Base-by-base conservation (phyloP, 2,888 invertebrate genomes). In the Dryobota labecula region DNA sequence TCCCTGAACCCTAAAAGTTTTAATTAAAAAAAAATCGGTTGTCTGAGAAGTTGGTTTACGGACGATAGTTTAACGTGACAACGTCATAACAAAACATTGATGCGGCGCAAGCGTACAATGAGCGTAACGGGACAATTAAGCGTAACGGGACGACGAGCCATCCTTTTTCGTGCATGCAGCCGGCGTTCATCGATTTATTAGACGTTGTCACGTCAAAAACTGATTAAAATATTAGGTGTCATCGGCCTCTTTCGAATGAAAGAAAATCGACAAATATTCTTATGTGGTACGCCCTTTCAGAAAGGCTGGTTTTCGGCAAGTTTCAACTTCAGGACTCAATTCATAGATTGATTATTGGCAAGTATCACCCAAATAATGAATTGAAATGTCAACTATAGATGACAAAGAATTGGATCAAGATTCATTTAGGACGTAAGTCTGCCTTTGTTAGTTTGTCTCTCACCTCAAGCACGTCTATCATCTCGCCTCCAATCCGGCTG, bases 401-500 rank as follows among this genome's bases (percentile, higher is more conserved):
- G 47, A 47, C 1, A 11, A 47, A n/a, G 11, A 47, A n/a, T n/a
- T 5, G 3, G 3, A 47, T 47, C 47, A 24, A 11, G 15, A 8
- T 27, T 24, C 2, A 38, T 58, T 24, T 18, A 51, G 51, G 51
- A 27, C 15, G 18, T 27, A 51, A 38, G 57, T 24, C 38, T 38
- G 20, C 41, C 20, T 0, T 11, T 13, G 0, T 5, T 20, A 6
- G 15, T 30, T 61, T n/a, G 24, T 18, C 33, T 57, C 66, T 68
- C 75, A 95, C 95, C 92, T 95, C 95, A 0, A 94, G 79, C 0
- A 94, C 95, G 2, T 93, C 92, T 0, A 95, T 60, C 4, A 88
- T 36, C 53, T 95, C 95, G 0, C 95, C 95, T 0, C 95, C 94
- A 15, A 95, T 84, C 51, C 95, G 88, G 86, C 95, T 95, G 85